Percentiles rank a stretch among this genome's conserved stretches.
Evolutionary conservation across 1,140 invertebrate genomes (phyloP).

Genomic region (Hypsibius dujardini): DNA sequence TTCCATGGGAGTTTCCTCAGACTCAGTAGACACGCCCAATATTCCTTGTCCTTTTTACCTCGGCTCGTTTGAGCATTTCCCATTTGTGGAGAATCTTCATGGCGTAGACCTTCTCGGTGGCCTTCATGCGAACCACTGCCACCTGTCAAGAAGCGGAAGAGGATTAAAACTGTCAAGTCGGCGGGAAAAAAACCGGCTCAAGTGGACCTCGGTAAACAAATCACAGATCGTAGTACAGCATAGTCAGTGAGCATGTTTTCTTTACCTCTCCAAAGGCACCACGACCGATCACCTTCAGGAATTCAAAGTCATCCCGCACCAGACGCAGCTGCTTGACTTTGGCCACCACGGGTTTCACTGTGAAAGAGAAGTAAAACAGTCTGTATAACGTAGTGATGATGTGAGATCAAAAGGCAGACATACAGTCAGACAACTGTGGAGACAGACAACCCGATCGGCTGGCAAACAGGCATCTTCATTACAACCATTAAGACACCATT

Average conservation of each 20-base stretch:
- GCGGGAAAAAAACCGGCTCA: no score
- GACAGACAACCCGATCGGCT: not conserved
- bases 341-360: constrained; percentile 69
- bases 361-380: constrained; percentile 22
- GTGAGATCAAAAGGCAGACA: no score
- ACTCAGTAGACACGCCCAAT: no score
- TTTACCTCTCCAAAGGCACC: constrained; percentile 88
- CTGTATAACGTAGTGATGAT: not conserved
- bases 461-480: not conserved
- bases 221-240: not conserved
- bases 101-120: constrained; percentile 69
- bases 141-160: constrained; percentile 33
- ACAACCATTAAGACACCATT: not conserved
- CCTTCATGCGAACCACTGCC: constrained; percentile 74
- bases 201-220: not conserved
- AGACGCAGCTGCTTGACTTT: constrained; percentile 72
- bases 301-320: constrained; percentile 87
- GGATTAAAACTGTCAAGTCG: no score
- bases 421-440: no score
- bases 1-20: no score
- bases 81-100: constrained; percentile 99
- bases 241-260: not conserved
- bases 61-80: constrained; percentile 96
- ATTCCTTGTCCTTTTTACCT: constrained; percentile 33
- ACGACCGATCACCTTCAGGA: constrained; percentile 89